phyloP scores from a whole-genome alignment of 1,140 invertebrate species.

The Batillaria attramentaria region DNA sequence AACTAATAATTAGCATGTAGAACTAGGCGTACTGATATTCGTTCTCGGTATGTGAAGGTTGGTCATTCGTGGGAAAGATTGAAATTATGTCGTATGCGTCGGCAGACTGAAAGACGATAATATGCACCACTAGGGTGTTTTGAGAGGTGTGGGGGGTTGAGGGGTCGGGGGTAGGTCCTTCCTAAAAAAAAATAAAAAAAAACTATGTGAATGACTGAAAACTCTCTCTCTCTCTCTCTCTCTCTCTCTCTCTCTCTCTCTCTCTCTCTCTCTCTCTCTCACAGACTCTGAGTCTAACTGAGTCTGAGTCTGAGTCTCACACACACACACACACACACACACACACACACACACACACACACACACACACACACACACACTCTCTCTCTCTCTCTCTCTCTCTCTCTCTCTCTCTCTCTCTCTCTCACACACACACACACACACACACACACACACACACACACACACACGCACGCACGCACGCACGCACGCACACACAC shows the following conservation, averaged over 20 bases:
- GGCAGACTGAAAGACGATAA: no score
- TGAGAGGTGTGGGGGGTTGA: no score
- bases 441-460: not conserved
- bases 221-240: slow-evolving; percentile 5
- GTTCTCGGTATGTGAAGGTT: no score
- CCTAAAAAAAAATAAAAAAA: no score
- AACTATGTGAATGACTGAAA: no score
- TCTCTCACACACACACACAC: not conserved
- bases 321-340: not conserved
- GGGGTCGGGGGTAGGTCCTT: no score
- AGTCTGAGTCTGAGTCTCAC: not conserved
- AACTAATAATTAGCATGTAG: no score
- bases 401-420: slow-evolving; percentile 16
- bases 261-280: slow-evolving; percentile 18
- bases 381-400: slow-evolving; percentile 6
- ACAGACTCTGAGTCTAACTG: not conserved
- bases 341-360: not conserved
- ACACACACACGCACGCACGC: not conserved
- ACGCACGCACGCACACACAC: not conserved
- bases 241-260: slow-evolving; percentile 18
- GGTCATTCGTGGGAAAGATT: no score
- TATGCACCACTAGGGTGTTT: no score
- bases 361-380: not conserved
- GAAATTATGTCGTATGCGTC: no score
- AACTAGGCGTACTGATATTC: no score